These are phyloP conservation scores for Spodoptera exigua DNA, from an alignment of 2,888 invertebrate genomes.

Conservation along the genomic window DNA sequence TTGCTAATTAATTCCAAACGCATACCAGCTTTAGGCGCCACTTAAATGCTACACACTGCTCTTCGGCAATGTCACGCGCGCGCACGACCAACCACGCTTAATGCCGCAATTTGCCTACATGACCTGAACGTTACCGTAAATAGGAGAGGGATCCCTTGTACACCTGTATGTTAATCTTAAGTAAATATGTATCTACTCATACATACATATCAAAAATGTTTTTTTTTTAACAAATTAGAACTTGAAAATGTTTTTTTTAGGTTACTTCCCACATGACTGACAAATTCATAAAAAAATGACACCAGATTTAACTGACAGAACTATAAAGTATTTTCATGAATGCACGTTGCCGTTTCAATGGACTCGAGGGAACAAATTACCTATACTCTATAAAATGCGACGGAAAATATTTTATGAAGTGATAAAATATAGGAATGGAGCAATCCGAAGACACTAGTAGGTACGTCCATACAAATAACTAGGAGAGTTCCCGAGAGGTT, in stretches of 20 bases:
- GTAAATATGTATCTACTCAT: conserved; percentile 40
- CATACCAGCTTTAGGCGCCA: conserved; percentile 61
- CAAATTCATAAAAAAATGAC: conserved; percentile 15
- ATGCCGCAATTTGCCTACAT: conserved; percentile 59
- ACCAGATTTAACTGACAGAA: conserved; percentile 23
- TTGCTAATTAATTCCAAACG: conserved; percentile 80
- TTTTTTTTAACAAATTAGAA: conserved; percentile 41
- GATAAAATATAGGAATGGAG: conserved; percentile 56
- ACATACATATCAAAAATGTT: conserved; percentile 37
- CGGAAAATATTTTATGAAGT: conserved; percentile 47
- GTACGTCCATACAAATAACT: conserved; percentile 48
- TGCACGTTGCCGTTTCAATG: conserved; percentile 34
- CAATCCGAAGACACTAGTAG: conserved; percentile 48
- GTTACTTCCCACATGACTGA: conserved; percentile 11
- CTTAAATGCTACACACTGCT: conserved; percentile 60
- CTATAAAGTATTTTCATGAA: conserved; percentile 29
- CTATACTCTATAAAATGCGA: conserved; percentile 42
- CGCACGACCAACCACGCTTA: conserved; percentile 44
- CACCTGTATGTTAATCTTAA: conserved; percentile 42
- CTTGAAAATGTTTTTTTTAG: conserved; percentile 22
- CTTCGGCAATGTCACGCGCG: conserved; percentile 47
- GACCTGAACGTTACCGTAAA: conserved; percentile 63
- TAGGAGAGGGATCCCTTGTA: conserved; percentile 65
- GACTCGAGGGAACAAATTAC: conserved; percentile 35
- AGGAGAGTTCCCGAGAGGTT: conserved; percentile 43